These are phyloP conservation scores for Scaptomyza tumidula DNA, from an alignment of 2,888 invertebrate genomes.

Conservation along the genomic window DNA sequence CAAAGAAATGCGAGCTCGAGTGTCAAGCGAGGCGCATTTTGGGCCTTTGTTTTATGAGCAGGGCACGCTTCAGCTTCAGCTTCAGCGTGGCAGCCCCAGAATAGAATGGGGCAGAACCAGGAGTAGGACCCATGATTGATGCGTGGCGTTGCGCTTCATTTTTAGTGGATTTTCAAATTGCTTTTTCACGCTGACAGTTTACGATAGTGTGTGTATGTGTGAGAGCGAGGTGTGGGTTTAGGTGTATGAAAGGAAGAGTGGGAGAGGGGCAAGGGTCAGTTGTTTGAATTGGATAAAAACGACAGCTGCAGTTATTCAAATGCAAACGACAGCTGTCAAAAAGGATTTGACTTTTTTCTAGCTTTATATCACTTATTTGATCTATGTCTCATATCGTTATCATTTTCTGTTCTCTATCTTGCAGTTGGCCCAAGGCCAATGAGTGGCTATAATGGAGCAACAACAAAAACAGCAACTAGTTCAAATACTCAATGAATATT, in stretches of 20 bases:
- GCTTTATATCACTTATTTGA: constrained; percentile 31
- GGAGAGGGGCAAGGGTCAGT: constrained; percentile 1
- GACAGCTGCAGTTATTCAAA: constrained; percentile 76
- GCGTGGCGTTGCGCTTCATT: constrained; percentile 55
- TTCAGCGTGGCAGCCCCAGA: constrained; percentile 31
- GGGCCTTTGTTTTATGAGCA: constrained; percentile 71
- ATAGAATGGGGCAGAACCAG: not conserved
- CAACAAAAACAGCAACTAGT: constrained; percentile 3
- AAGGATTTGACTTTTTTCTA: constrained; percentile 58
- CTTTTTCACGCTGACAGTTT: constrained; percentile 77
- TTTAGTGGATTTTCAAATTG: constrained; percentile 78
- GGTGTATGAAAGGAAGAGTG: not conserved
- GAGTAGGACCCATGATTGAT: constrained; percentile 66
- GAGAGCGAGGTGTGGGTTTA: not conserved
- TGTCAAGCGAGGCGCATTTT: constrained; percentile 23
- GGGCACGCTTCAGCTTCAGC: constrained; percentile 50
- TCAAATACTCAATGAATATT: constrained; percentile 33
- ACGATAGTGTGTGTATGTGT: constrained; percentile 35
- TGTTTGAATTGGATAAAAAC: constrained; percentile 25
- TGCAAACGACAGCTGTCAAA: constrained; percentile 81
- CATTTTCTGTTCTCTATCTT: constrained; percentile 19
- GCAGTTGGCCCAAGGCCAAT: constrained; percentile 51
- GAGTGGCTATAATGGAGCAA: constrained; percentile 43
- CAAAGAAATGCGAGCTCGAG: constrained; percentile 64
- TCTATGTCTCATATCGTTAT: constrained; percentile 10